These are phyloP conservation scores for Ispidina lecontei DNA, from an alignment of 2,797 vertebrate species.

Conservation along the genomic window DNA sequence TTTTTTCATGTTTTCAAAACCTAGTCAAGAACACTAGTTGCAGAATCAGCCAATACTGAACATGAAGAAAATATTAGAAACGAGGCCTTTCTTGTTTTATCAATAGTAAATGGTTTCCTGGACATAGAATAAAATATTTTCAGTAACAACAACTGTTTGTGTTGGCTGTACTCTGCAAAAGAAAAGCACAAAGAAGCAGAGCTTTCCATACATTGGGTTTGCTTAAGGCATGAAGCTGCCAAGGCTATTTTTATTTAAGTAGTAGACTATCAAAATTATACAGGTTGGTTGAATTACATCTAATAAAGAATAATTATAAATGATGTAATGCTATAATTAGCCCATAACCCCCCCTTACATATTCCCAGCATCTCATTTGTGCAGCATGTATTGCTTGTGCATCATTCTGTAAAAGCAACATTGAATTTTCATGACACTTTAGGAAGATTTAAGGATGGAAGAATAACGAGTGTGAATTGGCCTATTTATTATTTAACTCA, in stretches of 20 bases:
- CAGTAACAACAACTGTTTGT: not conserved
- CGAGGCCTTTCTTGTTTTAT: not conserved
- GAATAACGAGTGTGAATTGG: slow-evolving; percentile 1
- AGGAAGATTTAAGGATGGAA: not conserved
- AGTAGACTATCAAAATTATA: not conserved
- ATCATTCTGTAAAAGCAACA: not conserved
- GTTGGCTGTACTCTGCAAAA: not conserved
- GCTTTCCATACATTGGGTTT: not conserved
- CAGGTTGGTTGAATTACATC: not conserved
- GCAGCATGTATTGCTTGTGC: not conserved
- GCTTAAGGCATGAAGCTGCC: not conserved
- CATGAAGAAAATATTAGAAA: not conserved
- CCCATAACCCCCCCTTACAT: not conserved
- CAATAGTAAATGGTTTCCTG: not conserved
- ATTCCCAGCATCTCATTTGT: not conserved
- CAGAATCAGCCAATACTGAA: not conserved
- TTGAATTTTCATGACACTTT: slow-evolving; percentile 1
- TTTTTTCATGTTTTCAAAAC: not conserved
- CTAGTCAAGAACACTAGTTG: not conserved
- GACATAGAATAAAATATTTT: not conserved
- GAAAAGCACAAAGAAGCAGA: not conserved
- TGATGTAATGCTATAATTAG: not conserved
- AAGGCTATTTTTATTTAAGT: not conserved
- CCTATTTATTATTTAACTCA: slow-evolving; percentile 17
- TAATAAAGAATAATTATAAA: slow-evolving; percentile 31